Base-by-base conservation (phyloP, 1,140 invertebrate genomes). In the Ostrea denselamellosa region DNA sequence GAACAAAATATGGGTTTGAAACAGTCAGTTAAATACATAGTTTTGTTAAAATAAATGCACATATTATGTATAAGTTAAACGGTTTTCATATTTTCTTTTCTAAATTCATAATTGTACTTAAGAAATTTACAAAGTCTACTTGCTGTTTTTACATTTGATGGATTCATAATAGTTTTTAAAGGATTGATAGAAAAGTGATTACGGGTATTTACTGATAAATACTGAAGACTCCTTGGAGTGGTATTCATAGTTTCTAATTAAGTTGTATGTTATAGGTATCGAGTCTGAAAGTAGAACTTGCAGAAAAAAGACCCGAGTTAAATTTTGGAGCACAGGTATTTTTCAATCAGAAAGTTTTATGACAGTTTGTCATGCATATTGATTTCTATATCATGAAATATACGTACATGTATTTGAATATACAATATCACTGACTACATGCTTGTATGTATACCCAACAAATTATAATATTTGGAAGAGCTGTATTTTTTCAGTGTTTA, bases 311-410 rank as follows among this genome's bases (percentile, higher is more conserved):
- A 85, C 93, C 94, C 83, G 89, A 89, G 17, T 90, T 94, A 51
- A 94, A 94, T 65, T 94, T 92, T 92, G 94, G 94, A 71, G 94
- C 93, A 81, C 93, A 94, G 93, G 94, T 94, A 90, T n/a, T 71
- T 19, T 51, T 7, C 0, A 3, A n/a, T 62, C 17, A 62, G n/a
- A 62, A 19, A 62, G 5, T 62, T 62, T 17, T 19, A 62, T 19
- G 2, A 62, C 7, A 14, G 19, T 19, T 0, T 19, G n/a, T 17
- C 14, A 62, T 19, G n/a, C 14, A 2, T 56, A 44, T 56, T 56
- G 56, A 62, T 62, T 19, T 4, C 17, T 8, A 19, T 62, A 19
- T 62, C 17, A 0, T 12, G 56, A 19, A 62, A 62, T 62, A 44
- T 5, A 44, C 5, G 34, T 44, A 44, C 34, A 44, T 44, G 34